A percentile compares a stretch with the other conserved stretches of the same genome.
These are phyloP conservation scores for Odontesthes bonariensis DNA, from an alignment of 2,113 vertebrate species.

Conservation along the genomic window DNA sequence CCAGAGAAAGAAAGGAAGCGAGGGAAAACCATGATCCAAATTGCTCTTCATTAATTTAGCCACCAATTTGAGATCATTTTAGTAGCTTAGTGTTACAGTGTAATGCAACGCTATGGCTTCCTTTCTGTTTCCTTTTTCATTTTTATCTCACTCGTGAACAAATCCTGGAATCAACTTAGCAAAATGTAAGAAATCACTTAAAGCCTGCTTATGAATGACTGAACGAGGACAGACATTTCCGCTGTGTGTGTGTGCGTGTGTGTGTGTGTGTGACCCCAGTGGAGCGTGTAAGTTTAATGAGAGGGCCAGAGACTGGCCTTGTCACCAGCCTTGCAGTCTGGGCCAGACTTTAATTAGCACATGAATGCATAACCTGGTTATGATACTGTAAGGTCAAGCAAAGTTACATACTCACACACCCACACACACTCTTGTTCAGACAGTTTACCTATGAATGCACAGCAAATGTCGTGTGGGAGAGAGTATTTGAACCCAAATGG, in stretches of 20 bases:
- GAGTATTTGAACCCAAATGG: not conserved
- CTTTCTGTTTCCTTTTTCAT: conserved; percentile 38
- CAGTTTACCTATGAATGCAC: conserved; percentile 21
- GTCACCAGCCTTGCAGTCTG: conserved; percentile 73
- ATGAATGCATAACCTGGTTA: conserved; percentile 66
- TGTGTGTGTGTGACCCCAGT: conserved; percentile 44
- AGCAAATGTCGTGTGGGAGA: not conserved
- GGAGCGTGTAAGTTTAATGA: conserved; percentile 72
- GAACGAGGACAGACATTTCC: conserved; percentile 45
- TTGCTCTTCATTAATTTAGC: conserved; percentile 13
- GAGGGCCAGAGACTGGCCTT: conserved; percentile 68
- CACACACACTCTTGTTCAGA: conserved; percentile 17
- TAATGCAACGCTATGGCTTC: conserved; percentile 17
- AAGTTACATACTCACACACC: conserved; percentile 11
- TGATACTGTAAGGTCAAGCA: conserved; percentile 29
- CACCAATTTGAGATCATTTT: not conserved
- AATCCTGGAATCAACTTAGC: conserved; percentile 41
- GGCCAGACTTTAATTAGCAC: conserved; percentile 75
- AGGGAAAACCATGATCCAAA: not conserved
- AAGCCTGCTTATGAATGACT: conserved; percentile 53
- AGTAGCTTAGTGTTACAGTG: conserved; percentile 13
- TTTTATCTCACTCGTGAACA: conserved; percentile 31
- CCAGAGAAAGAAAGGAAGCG: not conserved
- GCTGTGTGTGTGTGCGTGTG: conserved; percentile 20
- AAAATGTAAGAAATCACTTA: conserved; percentile 46